A percentile compares a stretch with the other conserved stretches of the same genome.
Evolutionary conservation across 2,797 vertebrate species (phyloP).

Genomic region (Esox lucius): DNA sequence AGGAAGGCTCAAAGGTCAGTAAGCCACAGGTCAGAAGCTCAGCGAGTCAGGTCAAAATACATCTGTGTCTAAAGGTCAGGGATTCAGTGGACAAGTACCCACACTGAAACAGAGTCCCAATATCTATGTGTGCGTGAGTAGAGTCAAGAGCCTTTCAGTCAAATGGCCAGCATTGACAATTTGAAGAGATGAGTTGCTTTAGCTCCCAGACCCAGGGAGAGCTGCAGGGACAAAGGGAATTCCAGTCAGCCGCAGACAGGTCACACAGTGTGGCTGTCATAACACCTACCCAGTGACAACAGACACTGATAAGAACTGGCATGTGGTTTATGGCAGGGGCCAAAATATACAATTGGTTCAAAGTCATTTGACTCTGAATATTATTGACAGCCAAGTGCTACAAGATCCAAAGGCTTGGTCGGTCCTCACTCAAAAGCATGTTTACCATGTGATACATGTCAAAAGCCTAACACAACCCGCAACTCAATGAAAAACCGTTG

Average conservation of each 20-base stretch:
- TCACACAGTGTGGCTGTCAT: not conserved
- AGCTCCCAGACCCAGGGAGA: not conserved
- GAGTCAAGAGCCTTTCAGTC: not conserved
- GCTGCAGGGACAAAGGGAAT: not conserved
- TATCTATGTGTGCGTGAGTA: not conserved
- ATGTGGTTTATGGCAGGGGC: not conserved
- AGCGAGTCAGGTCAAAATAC: not conserved
- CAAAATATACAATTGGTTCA: not conserved
- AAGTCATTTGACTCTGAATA: not conserved
- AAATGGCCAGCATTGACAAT: not conserved
- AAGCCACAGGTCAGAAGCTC: not conserved
- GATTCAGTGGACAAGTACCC: not conserved
- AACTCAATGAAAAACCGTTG: not conserved
- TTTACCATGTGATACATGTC: not conserved
- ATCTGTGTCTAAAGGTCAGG: conserved; percentile 1
- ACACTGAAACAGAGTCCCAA: not conserved
- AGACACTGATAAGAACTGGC: not conserved
- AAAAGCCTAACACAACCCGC: not conserved
- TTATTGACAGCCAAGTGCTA: not conserved
- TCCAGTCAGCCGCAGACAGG: not conserved
- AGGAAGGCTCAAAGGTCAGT: not conserved
- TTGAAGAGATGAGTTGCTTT: not conserved
- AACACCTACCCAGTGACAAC: not conserved
- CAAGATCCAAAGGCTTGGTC: not conserved
- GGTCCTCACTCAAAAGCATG: not conserved